Evolutionary conservation across 2,888 invertebrate species (phyloP), one percentile per base, ranked within the genome.

Genomic region (Zeuzera pyrina): DNA sequence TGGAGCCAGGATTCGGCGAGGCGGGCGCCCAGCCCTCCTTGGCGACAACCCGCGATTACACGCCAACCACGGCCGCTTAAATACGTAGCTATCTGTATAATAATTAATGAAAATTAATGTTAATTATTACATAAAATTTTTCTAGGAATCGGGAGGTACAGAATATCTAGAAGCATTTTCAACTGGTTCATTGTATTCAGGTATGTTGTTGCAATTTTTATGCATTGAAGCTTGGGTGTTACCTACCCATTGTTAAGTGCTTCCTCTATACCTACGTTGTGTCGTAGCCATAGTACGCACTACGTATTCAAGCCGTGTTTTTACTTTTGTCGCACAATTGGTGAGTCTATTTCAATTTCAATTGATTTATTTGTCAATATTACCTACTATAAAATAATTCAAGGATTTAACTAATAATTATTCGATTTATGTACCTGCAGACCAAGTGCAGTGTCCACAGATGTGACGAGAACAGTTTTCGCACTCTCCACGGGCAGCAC

Each of bases 371-470:
- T 19, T 19, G 19, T 19, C n/a, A n/a, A n/a, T n/a, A n/a, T n/a
- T n/a, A n/a, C n/a, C n/a, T n/a, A n/a, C n/a, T n/a, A n/a, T n/a
- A n/a, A n/a, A n/a, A n/a, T n/a, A n/a, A n/a, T 19, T 19, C 8
- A 19, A 19, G 19, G 5, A n/a, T n/a, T n/a, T n/a, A n/a, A n/a
- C n/a, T n/a, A n/a, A n/a, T n/a, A n/a, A n/a, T n/a, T n/a, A 6
- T 5, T 10, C 11, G 10, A 5, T n/a, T 2, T 5, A n/a, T 10
- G 24, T 45, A 90, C 88, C 84, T 93, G 93, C 50, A 93, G 77
- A 29, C 93, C 93, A 38, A 93, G 84, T 23, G 91, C 91, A 34
- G 91, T 92, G 47, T 93, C 93, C 38, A 91, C 91, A 35, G 90
- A 92, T 15, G 93, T 93, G 39, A 93, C 88, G 36, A 93, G 84